Evolutionary conservation across 2,113 vertebrate species (phyloP).

Genomic region (Machaerirhynchus nigripectus): DNA sequence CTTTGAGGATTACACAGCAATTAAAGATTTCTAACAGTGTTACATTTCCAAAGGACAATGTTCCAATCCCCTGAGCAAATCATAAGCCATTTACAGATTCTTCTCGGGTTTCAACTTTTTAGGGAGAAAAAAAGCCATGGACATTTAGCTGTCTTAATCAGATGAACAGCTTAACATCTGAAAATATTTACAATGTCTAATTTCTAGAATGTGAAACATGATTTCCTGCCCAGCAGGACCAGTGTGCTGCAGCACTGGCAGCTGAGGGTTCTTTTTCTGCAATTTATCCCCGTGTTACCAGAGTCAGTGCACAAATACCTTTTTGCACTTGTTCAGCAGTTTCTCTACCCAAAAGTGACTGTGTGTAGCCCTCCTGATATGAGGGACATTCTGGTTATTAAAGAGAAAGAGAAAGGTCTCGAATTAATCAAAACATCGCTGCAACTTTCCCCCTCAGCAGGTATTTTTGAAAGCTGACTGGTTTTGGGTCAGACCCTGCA

Average conservation of each 20-base stretch:
- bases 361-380: not conserved
- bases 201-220: not conserved
- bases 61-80: not conserved
- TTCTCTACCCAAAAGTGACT: not conserved
- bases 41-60: not conserved
- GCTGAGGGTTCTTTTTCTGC: not conserved
- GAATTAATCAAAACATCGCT: not conserved
- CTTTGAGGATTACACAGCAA: constrained; percentile 9
- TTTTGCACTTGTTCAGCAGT: not conserved
- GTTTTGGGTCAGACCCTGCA: not conserved
- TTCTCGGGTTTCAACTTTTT: not conserved
- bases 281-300: not conserved
- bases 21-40: not conserved
- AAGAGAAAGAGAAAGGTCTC: not conserved
- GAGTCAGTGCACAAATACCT: not conserved
- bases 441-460: not conserved
- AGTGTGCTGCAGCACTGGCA: not conserved
- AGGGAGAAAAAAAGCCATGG: not conserved
- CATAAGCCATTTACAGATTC: not conserved
- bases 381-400: not conserved
- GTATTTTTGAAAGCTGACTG: not conserved
- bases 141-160: not conserved
- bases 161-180: not conserved
- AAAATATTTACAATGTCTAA: not conserved
- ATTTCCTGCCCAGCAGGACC: not conserved